A percentile compares a stretch with the other conserved stretches of the same genome.
Evolutionary conservation across 2,797 vertebrate species (phyloP).

Genomic region (Craterocephalus amniculus): DNA sequence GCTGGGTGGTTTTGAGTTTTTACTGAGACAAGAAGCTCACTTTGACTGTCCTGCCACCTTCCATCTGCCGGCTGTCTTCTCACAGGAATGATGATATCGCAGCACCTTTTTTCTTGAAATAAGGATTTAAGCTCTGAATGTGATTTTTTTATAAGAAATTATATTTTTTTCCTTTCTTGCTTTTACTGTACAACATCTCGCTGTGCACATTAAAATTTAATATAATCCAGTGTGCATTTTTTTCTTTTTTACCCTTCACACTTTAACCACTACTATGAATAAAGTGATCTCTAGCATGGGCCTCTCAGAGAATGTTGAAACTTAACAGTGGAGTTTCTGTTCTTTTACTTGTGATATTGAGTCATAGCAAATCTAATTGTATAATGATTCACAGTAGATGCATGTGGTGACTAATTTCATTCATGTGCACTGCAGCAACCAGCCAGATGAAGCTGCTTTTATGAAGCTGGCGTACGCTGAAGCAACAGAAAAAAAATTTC

Average conservation of each 20-base stretch:
- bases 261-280: not conserved
- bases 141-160: conserved; percentile 69
- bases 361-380: conserved; percentile 57
- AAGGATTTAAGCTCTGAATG: conserved; percentile 69
- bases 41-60: conserved; percentile 60
- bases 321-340: conserved; percentile 33
- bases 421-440: conserved; percentile 25
- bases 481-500: conserved; percentile 42
- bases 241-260: conserved; percentile 22
- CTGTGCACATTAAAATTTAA: conserved; percentile 85
- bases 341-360: conserved; percentile 56
- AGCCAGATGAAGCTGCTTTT: conserved; percentile 17
- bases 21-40: conserved; percentile 56
- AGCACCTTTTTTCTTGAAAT: conserved; percentile 60
- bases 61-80: conserved; percentile 70
- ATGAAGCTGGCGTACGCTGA: conserved; percentile 14
- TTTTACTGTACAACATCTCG: conserved; percentile 82
- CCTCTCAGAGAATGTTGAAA: not conserved
- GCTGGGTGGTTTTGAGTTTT: conserved; percentile 26
- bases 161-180: conserved; percentile 66
- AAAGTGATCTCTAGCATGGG: conserved; percentile 11
- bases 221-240: conserved; percentile 60
- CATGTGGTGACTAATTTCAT: conserved; percentile 33
- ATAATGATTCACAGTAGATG: conserved; percentile 23
- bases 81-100: conserved; percentile 53